phyloP scores from a whole-genome alignment of 35 echinoderm and acorn worm genomes.

The Amphiura filiformis region DNA sequence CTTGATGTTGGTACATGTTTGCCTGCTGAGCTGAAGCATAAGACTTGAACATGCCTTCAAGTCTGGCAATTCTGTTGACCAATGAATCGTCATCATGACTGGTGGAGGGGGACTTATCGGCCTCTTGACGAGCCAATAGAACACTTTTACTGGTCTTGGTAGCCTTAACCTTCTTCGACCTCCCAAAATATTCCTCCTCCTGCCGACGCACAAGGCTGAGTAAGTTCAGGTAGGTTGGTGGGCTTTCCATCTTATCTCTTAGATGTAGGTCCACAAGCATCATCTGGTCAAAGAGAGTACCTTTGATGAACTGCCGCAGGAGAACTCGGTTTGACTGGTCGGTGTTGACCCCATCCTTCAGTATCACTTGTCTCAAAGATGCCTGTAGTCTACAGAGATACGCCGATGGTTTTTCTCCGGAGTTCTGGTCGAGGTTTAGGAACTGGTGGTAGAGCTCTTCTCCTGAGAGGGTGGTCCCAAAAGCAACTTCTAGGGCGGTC shows the following conservation, averaged over 20 bases:
- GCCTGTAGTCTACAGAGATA: too few species aligned
- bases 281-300: constrained; percentile 29
- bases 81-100: neutral
- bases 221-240: neutral
- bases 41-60: neutral
- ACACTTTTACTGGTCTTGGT: neutral
- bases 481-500: too few species aligned
- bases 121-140: too few species aligned
- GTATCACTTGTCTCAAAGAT: neutral
- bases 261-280: neutral
- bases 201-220: neutral
- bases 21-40: neutral
- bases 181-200: neutral
- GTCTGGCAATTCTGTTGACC: neutral
- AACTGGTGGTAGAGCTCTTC: too few species aligned
- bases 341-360: constrained; percentile 13
- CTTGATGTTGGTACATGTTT: neutral
- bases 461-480: too few species aligned
- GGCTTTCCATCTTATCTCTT: neutral
- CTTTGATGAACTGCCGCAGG: constrained; percentile 31
- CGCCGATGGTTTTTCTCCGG: neutral
- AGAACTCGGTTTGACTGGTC: neutral
- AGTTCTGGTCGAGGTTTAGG: too few species aligned
- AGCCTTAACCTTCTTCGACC: neutral
- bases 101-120: neutral